These are phyloP conservation scores for Cephalopterus ornatus DNA, from an alignment of 2,113 vertebrate species.

Conservation along the genomic window DNA sequence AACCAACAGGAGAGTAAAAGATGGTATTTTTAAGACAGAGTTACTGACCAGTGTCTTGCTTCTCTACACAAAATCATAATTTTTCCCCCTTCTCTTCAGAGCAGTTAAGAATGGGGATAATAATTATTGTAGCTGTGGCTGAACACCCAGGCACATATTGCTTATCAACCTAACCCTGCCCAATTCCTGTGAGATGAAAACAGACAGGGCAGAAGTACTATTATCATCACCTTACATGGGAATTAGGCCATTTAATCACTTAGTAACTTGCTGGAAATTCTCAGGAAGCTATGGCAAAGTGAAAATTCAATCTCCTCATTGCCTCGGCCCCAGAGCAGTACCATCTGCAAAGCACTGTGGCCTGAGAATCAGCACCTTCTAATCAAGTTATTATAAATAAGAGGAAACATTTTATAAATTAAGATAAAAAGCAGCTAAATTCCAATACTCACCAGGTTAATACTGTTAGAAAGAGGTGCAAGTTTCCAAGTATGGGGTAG, in stretches of 20 bases:
- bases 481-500: neutral
- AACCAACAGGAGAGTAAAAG: neutral
- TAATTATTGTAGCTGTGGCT: neutral
- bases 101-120: neutral
- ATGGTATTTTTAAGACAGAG: neutral
- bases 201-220: neutral
- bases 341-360: neutral
- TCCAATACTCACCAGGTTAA: neutral
- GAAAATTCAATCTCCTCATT: neutral
- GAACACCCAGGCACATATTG: neutral
- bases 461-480: neutral
- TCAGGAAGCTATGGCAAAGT: neutral
- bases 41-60: neutral
- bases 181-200: neutral
- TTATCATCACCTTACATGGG: neutral
- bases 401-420: neutral
- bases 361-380: neutral
- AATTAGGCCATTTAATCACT: neutral
- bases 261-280: neutral
- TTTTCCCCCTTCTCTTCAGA: neutral
- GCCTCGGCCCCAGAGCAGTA: neutral
- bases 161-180: neutral
- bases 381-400: neutral
- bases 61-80: neutral
- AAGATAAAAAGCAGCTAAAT: neutral